A percentile compares a stretch with the other conserved stretches of the same genome.
These are phyloP conservation scores for Oryzias javanicus DNA, from an alignment of 2,113 vertebrate genomes.

Conservation along the genomic window DNA sequence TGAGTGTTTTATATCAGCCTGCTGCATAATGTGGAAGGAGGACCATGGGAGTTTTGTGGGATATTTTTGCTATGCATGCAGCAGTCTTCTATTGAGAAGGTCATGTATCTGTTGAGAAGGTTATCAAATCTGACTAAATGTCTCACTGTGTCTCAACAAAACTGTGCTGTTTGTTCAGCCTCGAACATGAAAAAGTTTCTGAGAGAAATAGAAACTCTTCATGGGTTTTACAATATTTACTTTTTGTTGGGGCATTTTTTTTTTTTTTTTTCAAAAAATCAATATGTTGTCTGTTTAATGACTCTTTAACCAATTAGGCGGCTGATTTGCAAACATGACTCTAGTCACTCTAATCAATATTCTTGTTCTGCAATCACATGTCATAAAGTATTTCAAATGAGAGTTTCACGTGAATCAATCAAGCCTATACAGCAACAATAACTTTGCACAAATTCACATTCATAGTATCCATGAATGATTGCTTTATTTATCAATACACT, in stretches of 20 bases:
- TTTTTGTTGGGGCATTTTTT: background rate
- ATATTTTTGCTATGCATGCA: background rate
- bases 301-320: conserved; percentile 6
- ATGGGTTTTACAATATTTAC: background rate
- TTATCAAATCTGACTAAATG: conserved; percentile 26
- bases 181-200: background rate
- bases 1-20: background rate
- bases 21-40: background rate
- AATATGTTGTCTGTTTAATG: background rate
- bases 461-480: too few species aligned
- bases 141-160: conserved; percentile 3
- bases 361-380: conserved; percentile 24
- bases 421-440: too few species aligned
- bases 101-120: conserved; percentile 11
- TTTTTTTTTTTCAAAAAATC: background rate
- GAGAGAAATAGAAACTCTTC: background rate
- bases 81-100: background rate
- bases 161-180: background rate
- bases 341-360: conserved; percentile 43
- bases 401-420: conserved; percentile 20
- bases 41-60: background rate
- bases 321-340: conserved; percentile 26
- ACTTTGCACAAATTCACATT: too few species aligned
- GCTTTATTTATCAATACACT: background rate
- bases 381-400: conserved; percentile 19